A percentile compares a stretch with the other conserved stretches of the same genome.
Conservation (phyloP, 2,797 vertebrate genomes). For the Gambelia wislizenii region DNA sequence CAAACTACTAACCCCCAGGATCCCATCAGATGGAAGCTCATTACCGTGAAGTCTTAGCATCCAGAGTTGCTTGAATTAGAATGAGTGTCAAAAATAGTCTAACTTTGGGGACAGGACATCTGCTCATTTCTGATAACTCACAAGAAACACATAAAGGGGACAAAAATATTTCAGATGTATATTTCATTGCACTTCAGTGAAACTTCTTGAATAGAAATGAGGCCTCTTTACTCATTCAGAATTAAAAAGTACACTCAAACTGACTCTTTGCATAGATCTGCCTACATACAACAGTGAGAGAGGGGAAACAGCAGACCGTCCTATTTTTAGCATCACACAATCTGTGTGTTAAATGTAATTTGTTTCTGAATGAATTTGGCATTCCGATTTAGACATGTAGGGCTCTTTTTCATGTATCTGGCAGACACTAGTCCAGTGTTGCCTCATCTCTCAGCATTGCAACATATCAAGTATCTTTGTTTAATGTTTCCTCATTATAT, state of each 20-base stretch:
- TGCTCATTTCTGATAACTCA: neutral
- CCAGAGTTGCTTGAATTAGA: neutral
- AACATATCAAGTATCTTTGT: conserved; percentile 32
- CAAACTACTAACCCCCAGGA: too few relatives aligned
- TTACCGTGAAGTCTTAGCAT: neutral
- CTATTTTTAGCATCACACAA: rapidly evolving
- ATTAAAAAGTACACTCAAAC: conserved; percentile 19
- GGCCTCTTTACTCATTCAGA: neutral
- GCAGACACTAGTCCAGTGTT: conserved; percentile 31
- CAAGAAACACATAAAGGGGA: neutral
- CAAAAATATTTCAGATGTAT: neutral
- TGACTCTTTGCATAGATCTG: neutral
- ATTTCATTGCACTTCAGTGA: conserved; percentile 8
- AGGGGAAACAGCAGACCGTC: neutral
- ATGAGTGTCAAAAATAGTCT: neutral
- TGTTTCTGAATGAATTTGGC: neutral
- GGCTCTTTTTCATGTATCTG: neutral
- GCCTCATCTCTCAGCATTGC: conserved; percentile 10
- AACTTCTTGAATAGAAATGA: neutral
- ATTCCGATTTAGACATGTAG: neutral
- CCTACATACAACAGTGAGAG: neutral
- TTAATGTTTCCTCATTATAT: conserved; percentile 33
- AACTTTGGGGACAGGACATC: neutral
- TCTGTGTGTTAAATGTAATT: conserved; percentile 7
- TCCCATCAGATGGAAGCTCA: too few relatives aligned